phyloP scores from a whole-genome alignment of 2,888 invertebrate species.

The Hylaea fasciaria region DNA sequence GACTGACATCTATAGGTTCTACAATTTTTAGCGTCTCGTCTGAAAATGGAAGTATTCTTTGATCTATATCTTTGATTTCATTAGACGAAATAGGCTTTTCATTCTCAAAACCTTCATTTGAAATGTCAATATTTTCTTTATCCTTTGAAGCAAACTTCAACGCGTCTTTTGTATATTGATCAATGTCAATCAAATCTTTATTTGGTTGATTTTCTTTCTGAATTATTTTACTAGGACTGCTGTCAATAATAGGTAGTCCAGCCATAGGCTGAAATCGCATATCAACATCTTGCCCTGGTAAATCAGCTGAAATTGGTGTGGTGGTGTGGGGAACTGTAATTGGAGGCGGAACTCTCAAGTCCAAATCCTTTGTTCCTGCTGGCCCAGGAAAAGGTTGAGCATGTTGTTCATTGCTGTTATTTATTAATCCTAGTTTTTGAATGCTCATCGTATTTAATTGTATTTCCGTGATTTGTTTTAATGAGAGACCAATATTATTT shows the following conservation, averaged over 20 bases:
- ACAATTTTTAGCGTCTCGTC: conserved; percentile 61
- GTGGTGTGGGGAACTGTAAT: conserved; percentile 57
- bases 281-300: conserved; percentile 78
- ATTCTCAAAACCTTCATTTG: conserved; percentile 68
- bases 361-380: conserved; percentile 71
- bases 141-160: conserved; percentile 79
- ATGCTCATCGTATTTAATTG: conserved; percentile 86
- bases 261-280: conserved; percentile 76
- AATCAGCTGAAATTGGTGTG: conserved; percentile 59
- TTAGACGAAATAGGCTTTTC: conserved; percentile 59
- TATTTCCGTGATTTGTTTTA: conserved; percentile 86
- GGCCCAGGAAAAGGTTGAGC: conserved; percentile 56
- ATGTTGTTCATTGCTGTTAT: conserved; percentile 60
- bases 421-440: conserved; percentile 82
- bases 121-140: conserved; percentile 77
- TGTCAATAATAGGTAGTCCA: conserved; percentile 51
- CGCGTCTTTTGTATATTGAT: conserved; percentile 83
- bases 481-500: conserved; percentile 85
- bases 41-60: conserved; percentile 76
- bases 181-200: conserved; percentile 81
- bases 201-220: conserved; percentile 58
- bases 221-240: conserved; percentile 42
- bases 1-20: conserved; percentile 52
- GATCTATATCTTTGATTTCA: conserved; percentile 79
- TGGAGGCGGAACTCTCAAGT: conserved; percentile 76